Base-by-base conservation (phyloP, 2,888 invertebrate species). In the Dexiosoma caninum region DNA sequence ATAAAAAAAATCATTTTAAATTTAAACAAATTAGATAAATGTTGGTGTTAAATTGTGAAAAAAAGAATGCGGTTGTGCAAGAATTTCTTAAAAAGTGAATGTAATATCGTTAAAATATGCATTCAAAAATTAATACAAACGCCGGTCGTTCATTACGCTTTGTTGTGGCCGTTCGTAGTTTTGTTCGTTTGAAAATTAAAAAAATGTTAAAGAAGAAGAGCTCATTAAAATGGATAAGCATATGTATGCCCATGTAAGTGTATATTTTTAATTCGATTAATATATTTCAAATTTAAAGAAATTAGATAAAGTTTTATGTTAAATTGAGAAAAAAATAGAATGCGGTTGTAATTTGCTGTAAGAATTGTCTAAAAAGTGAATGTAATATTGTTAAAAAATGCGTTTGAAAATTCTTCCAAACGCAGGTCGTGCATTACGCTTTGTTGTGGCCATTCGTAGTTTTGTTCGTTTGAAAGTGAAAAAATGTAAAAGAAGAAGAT, bases 111-210 rank as follows among this genome's bases (percentile, higher is more conserved):
- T 27, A 6, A 2, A 35, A 21, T 3, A 5, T 19, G 7, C 16
- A 21, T 37, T 27, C 6, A 6, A 27, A 27, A 27, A 27, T 6
- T 6, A n/a, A 3, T 6, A 27, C 6, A 27, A 27, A 5, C 27
- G 53, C 53, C 57, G 57, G 37, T 57, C 37, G 57, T 12, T 57
- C 21, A 10, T 32, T 37, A 10, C 5, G n/a, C 21, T 57, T 57
- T 37, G n/a, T 57, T 0, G 6, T 10, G 55, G 35, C 37, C 21
- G n/a, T 57, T 21, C 37, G 57, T 57, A 42, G 88, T 89, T 83
- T 85, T 85, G 57, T 53, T 9, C 1, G 7, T 23, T 10, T 9
- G 5, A 23, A 37, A 37, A 12, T 9, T 37, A 37, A 37, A 37
- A 4, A 37, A 37, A n/a, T 37, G 12, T 4, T n/a, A n/a, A n/a